Conservation (phyloP, 1,140 invertebrate genomes). For the Neomicropteryx cornuta region DNA sequence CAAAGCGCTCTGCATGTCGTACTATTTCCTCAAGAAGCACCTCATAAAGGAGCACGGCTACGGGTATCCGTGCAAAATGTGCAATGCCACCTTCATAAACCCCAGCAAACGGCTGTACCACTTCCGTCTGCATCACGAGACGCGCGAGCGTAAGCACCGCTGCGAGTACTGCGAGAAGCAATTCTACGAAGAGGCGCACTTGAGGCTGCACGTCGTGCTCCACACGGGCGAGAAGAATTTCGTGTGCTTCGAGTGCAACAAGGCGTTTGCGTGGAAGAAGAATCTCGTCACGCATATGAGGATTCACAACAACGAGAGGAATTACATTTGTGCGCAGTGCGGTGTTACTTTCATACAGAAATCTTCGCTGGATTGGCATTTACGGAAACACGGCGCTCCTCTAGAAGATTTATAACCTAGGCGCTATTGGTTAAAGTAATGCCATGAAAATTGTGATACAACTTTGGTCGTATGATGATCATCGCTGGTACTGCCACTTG, state of each 20-base stretch:
- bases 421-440: too few species aligned
- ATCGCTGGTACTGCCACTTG: too few species aligned
- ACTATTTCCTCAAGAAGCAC: too few species aligned
- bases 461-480: too few species aligned
- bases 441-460: too few species aligned
- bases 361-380: slow-evolving; percentile 3
- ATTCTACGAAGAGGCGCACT: slow-evolving; percentile 1
- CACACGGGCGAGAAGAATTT: slow-evolving; percentile 31
- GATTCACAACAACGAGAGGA: slow-evolving; percentile 41
- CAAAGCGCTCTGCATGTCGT: too few species aligned
- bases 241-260: slow-evolving; percentile 31
- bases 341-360: slow-evolving; percentile 38
- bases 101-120: too few species aligned
- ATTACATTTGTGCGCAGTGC: slow-evolving; percentile 44
- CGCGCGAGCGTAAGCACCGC: slow-evolving; percentile 27
- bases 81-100: too few species aligned
- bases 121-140: too few species aligned
- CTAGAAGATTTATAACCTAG: too few species aligned
- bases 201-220: slow-evolving; percentile 24
- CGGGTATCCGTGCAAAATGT: too few species aligned
- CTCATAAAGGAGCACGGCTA: too few species aligned
- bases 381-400: slow-evolving; percentile 1
- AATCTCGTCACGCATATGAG: slow-evolving; percentile 21
- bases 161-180: slow-evolving; percentile 21
- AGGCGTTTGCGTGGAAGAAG: slow-evolving; percentile 21